Percentiles rank a stretch among this genome's conserved stretches.
Evolutionary conservation across 2,888 invertebrate species (phyloP).

Genomic region (Andrena praecox): DNA sequence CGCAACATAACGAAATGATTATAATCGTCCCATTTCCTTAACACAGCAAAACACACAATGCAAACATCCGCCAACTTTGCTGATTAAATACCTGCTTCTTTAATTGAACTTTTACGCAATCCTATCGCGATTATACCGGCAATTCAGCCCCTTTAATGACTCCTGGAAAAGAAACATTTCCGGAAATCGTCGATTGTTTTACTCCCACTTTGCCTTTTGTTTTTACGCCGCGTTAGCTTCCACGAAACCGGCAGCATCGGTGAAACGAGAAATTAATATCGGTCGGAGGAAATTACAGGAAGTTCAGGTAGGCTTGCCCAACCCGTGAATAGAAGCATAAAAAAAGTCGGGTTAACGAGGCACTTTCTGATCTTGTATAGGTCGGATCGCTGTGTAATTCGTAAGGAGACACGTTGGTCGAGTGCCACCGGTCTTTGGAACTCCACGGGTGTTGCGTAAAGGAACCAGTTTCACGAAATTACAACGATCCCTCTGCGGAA

Average conservation of each 20-base stretch:
- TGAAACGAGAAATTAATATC: slow-evolving; percentile 39
- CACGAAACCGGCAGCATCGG: slow-evolving; percentile 32
- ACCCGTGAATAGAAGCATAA: slow-evolving; percentile 30
- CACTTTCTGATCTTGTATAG: slow-evolving; percentile 53
- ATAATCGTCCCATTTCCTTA: too few species aligned
- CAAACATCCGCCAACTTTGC: too few species aligned
- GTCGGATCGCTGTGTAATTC: slow-evolving; percentile 64
- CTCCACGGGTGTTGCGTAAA: slow-evolving; percentile 39
- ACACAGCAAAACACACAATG: too few species aligned
- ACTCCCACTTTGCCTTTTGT: not conserved
- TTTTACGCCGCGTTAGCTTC: slow-evolving; percentile 15
- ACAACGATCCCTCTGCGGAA: slow-evolving; percentile 69
- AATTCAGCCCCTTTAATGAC: not conserved
- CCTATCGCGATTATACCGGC: not conserved
- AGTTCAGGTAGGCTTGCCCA: slow-evolving; percentile 58
- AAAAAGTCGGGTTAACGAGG: slow-evolving; percentile 52
- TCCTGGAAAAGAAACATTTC: not conserved
- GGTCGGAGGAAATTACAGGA: slow-evolving; percentile 66
- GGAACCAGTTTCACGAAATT: slow-evolving; percentile 68
- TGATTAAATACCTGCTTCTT: too few species aligned
- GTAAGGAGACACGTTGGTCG: slow-evolving; percentile 57
- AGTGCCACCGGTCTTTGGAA: slow-evolving; percentile 73
- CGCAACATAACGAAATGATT: too few species aligned
- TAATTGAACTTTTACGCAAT: not conserved
- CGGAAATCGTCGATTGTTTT: not conserved